These are phyloP conservation scores for Latheticus oryzae DNA, from an alignment of 2,888 invertebrate species.

Conservation along the genomic window DNA sequence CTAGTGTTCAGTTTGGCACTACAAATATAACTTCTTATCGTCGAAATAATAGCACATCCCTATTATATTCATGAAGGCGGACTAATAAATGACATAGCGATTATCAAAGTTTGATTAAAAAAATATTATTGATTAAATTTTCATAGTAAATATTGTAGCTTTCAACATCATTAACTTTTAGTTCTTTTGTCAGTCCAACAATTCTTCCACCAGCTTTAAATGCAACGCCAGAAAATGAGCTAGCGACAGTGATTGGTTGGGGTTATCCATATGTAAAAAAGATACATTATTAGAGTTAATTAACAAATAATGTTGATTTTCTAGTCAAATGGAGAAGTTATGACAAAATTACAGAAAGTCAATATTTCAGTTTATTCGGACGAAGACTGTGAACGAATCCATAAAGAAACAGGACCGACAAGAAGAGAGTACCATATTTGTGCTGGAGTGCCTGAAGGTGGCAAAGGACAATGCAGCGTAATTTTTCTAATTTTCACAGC, in stretches of 20 bases:
- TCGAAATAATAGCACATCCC: conserved; percentile 12
- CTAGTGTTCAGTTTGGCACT: conserved; percentile 44
- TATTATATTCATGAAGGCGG: conserved; percentile 4
- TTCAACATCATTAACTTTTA: conserved; percentile 43
- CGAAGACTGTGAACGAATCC: conserved; percentile 60
- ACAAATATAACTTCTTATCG: conserved; percentile 34
- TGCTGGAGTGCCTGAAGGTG: conserved; percentile 64
- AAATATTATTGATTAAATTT: conserved; percentile 5
- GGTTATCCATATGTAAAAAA: conserved; percentile 39
- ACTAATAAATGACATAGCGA: conserved; percentile 40
- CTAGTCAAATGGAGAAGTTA: conserved; percentile 61
- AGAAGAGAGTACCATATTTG: conserved; percentile 62
- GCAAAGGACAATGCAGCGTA: conserved; percentile 65
- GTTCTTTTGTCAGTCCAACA: conserved; percentile 39
- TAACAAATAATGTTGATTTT: conserved; percentile 6
- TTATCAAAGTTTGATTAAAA: conserved; percentile 46
- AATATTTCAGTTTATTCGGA: conserved; percentile 60
- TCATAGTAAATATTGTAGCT: conserved; percentile 45
- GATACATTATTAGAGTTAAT: not conserved
- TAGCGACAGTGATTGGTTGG: conserved; percentile 48
- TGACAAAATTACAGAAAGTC: conserved; percentile 61
- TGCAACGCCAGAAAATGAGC: conserved; percentile 37
- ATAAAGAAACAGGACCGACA: conserved; percentile 41
- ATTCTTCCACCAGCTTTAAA: conserved; percentile 45
- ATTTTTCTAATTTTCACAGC: conserved; percentile 8